These are phyloP conservation scores for Okapia johnstoni DNA, from an alignment of 2,113 vertebrate genomes.

Conservation along the genomic window DNA sequence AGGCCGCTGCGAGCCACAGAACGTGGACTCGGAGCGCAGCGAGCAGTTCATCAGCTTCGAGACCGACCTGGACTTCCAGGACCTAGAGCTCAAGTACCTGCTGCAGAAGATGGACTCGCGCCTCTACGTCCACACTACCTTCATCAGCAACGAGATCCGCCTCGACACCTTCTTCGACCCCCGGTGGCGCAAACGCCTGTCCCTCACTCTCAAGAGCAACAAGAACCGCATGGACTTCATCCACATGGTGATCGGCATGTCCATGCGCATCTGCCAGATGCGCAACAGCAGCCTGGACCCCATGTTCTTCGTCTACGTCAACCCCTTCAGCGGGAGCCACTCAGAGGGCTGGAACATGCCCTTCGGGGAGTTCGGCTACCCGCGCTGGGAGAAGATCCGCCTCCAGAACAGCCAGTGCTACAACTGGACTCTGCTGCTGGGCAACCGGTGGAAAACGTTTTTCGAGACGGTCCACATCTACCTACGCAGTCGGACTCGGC, in stretches of 20 bases:
- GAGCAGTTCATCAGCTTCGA: constrained; percentile 99
- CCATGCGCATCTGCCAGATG: constrained; percentile 99
- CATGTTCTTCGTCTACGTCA: constrained; percentile 98
- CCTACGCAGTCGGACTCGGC: constrained; percentile 96
- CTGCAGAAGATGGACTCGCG: constrained; percentile 99
- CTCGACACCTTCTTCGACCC: constrained; percentile 99
- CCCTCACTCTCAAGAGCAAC: constrained; percentile 99
- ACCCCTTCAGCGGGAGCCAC: constrained; percentile 98
- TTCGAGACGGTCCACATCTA: constrained; percentile 99
- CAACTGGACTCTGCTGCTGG: constrained; percentile 98
- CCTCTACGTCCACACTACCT: constrained; percentile 97
- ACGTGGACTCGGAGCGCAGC: constrained; percentile 98
- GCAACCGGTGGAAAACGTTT: constrained; percentile 99
- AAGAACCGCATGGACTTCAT: constrained; percentile 99
- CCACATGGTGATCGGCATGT: constrained; percentile 98
- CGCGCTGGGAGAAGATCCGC: constrained; percentile 95
- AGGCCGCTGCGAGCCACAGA: constrained; percentile 97
- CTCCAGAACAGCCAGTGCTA: constrained; percentile 98
- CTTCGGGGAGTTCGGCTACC: constrained; percentile 96
- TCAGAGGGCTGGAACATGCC: constrained; percentile 99
- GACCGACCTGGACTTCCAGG: constrained; percentile 99
- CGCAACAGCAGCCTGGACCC: constrained; percentile 98
- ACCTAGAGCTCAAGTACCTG: constrained; percentile 98
- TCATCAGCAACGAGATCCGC: constrained; percentile 99
- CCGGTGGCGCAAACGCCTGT: constrained; percentile 98